phyloP scores from a whole-genome alignment of 2,888 invertebrate species.

The Drosophila longiperda region DNA sequence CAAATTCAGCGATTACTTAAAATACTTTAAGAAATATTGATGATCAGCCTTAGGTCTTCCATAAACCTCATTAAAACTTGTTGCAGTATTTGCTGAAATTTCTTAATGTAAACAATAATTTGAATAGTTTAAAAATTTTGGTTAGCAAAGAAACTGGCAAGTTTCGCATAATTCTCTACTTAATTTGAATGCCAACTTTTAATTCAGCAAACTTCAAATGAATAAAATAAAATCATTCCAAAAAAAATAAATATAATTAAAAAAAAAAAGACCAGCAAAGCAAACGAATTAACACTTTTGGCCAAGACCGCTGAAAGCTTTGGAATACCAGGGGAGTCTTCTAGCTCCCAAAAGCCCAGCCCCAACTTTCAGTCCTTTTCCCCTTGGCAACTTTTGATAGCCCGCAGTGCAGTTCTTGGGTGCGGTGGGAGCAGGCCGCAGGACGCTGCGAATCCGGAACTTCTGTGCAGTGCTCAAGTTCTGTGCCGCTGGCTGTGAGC shows the following conservation, averaged over 20 bases:
- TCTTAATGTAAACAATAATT: constrained; percentile 1
- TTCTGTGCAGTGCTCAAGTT: constrained; percentile 75
- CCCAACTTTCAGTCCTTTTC: background rate
- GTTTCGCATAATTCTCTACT: constrained; percentile 49
- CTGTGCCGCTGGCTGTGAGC: constrained; percentile 59
- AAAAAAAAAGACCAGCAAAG: constrained; percentile 53
- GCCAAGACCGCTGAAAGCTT: constrained; percentile 8
- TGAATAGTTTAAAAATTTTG: constrained; percentile 40
- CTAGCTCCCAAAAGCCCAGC: constrained; percentile 1
- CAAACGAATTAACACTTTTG: constrained; percentile 75
- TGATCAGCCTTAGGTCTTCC: background rate
- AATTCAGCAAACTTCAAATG: constrained; percentile 37
- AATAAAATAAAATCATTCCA: constrained; percentile 59
- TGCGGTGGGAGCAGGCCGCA: constrained; percentile 6
- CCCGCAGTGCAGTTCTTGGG: constrained; percentile 40
- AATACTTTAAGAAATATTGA: background rate
- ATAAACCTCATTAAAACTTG: constrained; percentile 27
- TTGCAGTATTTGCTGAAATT: constrained; percentile 5
- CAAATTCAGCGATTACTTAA: background rate
- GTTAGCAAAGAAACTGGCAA: constrained; percentile 34
- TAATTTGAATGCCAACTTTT: constrained; percentile 68
- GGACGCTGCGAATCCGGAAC: constrained; percentile 64
- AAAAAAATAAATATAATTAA: constrained; percentile 35
- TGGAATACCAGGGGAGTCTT: constrained; percentile 4
- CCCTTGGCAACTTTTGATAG: constrained; percentile 33